Evolutionary conservation across 2,113 vertebrate genomes (phyloP).

Genomic region (Tragelaphus strepsiceros): DNA sequence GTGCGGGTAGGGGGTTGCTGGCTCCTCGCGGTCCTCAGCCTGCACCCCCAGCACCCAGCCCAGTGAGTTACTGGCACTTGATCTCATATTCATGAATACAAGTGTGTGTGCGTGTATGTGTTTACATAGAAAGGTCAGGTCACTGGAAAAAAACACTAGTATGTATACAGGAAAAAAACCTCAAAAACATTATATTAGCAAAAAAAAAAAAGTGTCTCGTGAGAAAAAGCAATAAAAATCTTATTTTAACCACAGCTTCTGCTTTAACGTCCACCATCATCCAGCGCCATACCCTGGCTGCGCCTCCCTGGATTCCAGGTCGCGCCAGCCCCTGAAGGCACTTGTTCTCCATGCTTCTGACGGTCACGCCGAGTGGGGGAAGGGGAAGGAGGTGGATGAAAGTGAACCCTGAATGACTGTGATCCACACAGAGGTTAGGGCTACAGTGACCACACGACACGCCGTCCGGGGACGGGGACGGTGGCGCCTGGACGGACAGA

Average conservation of each 20-base stretch:
- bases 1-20: neutral
- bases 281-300: neutral
- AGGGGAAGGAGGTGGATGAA: constrained; percentile 74
- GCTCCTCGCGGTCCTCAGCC: neutral
- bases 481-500: constrained; percentile 72
- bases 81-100: constrained; percentile 79
- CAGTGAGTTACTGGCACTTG: constrained; percentile 80
- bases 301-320: constrained; percentile 72
- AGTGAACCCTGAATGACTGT: constrained; percentile 73
- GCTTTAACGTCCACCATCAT: constrained; percentile 72
- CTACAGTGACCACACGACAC: constrained; percentile 70
- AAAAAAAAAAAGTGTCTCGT: constrained; percentile 76
- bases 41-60: constrained; percentile 51
- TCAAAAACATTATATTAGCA: constrained; percentile 82
- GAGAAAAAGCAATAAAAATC: constrained; percentile 81
- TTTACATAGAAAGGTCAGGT: constrained; percentile 84
- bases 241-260: constrained; percentile 85
- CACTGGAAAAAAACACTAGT: constrained; percentile 78
- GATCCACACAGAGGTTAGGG: constrained; percentile 77
- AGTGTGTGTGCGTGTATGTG: constrained; percentile 75
- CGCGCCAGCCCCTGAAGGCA: constrained; percentile 90
- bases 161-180: constrained; percentile 50
- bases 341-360: constrained; percentile 85
- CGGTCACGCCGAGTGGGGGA: constrained; percentile 72
- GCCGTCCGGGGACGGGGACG: constrained; percentile 61